phyloP scores from a whole-genome alignment of 2,797 vertebrate genomes.

The Limosa lapponica region DNA sequence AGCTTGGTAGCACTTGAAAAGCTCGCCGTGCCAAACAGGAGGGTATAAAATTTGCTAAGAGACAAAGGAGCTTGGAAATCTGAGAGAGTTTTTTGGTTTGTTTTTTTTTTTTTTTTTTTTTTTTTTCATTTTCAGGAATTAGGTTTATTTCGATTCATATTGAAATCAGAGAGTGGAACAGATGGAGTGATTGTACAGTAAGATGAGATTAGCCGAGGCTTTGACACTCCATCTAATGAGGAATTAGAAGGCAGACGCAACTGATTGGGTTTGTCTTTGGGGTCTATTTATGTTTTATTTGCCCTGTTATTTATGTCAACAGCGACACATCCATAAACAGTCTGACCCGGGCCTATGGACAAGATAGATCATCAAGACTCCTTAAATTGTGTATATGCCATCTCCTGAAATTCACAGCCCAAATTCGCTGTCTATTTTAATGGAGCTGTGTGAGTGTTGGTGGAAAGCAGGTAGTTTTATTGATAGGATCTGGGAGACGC shows the following conservation, averaged over 20 bases:
- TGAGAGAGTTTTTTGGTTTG: background rate
- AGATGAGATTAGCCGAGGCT: background rate
- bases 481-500: background rate
- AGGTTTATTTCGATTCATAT: background rate
- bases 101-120: background rate
- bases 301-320: background rate
- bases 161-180: conserved; percentile 7
- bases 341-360: background rate
- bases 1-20: conserved; percentile 67
- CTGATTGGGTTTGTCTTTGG: background rate
- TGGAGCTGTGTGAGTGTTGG: rapidly evolving
- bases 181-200: conserved; percentile 32
- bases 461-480: background rate
- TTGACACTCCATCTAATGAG: conserved; percentile 5
- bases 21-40: conserved; percentile 49
- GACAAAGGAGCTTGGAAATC: conserved; percentile 59
- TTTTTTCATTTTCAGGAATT: conserved; percentile 20
- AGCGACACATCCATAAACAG: background rate
- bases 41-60: conserved; percentile 26
- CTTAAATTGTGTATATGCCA: background rate
- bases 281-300: conserved; percentile 1
- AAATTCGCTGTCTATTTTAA: rapidly evolving
- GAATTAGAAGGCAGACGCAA: background rate
- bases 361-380: background rate
- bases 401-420: background rate